Conservation (phyloP, 2,797 vertebrate species). For the Rhynchotus rufescens region DNA sequence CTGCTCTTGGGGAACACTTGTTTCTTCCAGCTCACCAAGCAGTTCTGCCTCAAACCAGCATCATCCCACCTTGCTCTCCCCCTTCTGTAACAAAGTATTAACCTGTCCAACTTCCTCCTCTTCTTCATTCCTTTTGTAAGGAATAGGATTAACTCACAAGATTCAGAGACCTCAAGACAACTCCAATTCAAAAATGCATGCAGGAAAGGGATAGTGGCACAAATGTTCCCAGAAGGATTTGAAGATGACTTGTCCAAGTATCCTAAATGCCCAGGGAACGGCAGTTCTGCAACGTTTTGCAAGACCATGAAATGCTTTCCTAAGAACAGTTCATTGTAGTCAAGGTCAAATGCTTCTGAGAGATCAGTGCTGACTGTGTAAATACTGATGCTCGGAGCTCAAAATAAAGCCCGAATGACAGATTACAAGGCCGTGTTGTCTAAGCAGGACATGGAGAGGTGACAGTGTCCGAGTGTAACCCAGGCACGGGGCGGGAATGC, state of each 20-base stretch:
- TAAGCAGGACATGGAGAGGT: background rate
- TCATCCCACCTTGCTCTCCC: background rate
- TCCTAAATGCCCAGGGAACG: background rate
- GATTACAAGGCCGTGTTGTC: background rate
- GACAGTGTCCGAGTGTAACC: background rate
- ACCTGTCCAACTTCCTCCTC: background rate
- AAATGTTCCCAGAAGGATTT: background rate
- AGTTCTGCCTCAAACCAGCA: background rate
- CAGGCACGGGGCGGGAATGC: background rate
- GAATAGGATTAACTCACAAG: background rate
- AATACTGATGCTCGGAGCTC: background rate
- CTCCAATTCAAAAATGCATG: background rate
- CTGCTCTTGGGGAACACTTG: background rate
- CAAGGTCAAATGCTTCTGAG: background rate
- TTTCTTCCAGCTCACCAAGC: background rate
- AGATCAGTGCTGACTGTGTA: background rate
- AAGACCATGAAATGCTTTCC: background rate
- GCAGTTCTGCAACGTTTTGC: slow-evolving; percentile 10
- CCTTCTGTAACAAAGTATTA: background rate
- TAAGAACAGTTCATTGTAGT: background rate
- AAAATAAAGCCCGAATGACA: background rate
- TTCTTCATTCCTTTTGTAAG: background rate
- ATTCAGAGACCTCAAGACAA: background rate
- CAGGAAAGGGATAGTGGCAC: background rate
- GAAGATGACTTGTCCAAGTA: background rate